Conservation (phyloP, 1,140 invertebrate genomes). For the Saccostrea glomerata region DNA sequence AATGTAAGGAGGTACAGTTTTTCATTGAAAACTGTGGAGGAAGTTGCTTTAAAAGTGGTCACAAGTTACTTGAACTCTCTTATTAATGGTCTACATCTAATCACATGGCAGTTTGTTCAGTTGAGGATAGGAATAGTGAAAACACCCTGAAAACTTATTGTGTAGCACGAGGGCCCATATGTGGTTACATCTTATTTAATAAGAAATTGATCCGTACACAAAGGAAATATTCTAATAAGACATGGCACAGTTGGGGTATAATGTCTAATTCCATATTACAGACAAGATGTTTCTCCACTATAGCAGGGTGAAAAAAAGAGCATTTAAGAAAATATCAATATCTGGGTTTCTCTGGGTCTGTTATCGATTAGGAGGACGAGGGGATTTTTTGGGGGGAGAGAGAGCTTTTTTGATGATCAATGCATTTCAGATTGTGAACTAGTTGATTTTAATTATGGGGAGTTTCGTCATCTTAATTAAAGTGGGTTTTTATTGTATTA, state of each 20-base stretch:
- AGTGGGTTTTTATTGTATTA: too few relatives aligned
- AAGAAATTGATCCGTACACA: constrained; percentile 21
- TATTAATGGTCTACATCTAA: background rate
- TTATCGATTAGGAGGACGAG: constrained; percentile 18
- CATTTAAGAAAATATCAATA: constrained; percentile 39
- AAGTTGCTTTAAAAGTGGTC: background rate
- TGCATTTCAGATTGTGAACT: too few relatives aligned
- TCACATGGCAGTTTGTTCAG: background rate
- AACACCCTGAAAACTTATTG: constrained; percentile 24
- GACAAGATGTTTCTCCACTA: constrained; percentile 27
- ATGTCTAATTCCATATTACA: constrained; percentile 21
- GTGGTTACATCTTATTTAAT: background rate
- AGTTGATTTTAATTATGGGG: too few relatives aligned
- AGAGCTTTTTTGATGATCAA: background rate
- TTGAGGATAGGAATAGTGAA: background rate
- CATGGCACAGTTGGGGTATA: constrained; percentile 8
- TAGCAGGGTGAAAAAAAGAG: constrained; percentile 26
- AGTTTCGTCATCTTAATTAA: too few relatives aligned
- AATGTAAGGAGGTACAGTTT: background rate
- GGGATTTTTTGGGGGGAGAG: background rate
- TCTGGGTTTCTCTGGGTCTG: background rate
- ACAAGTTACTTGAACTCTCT: background rate
- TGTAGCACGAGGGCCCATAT: constrained; percentile 6
- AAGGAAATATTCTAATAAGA: constrained; percentile 32
- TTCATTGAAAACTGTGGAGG: background rate